Conservation (phyloP, 2,888 invertebrate species). For the Atethmia centrago region DNA sequence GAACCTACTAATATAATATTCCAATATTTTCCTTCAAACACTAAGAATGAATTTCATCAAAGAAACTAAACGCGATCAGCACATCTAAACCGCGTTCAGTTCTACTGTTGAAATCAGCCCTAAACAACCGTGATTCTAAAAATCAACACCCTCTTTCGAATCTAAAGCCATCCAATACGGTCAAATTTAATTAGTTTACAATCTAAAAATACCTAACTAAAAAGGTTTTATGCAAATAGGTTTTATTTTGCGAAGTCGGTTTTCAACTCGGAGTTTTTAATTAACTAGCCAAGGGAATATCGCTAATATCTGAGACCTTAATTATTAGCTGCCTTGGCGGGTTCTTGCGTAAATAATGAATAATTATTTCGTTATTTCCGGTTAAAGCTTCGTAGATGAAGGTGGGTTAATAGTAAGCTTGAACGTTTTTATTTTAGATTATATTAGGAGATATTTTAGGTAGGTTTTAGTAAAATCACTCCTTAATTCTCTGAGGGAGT, state of each 20-base stretch:
- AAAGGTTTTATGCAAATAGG: constrained; percentile 53
- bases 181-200: constrained; percentile 38
- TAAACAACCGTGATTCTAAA: not conserved
- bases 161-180: constrained; percentile 20
- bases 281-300: constrained; percentile 45
- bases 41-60: too few species aligned
- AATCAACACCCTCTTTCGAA: constrained; percentile 9
- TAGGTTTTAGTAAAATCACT: not conserved
- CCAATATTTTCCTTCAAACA: not conserved
- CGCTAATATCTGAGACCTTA: constrained; percentile 36
- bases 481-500: too few species aligned
- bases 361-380: constrained; percentile 58
- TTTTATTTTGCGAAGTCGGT: constrained; percentile 42
- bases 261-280: constrained; percentile 53
- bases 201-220: constrained; percentile 36
- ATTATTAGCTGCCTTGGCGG: constrained; percentile 49
- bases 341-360: constrained; percentile 59
- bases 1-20: not conserved
- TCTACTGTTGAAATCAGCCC: too few species aligned
- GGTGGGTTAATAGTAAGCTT: constrained; percentile 7
- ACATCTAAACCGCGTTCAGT: too few species aligned
- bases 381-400: constrained; percentile 28
- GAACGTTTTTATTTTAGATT: constrained; percentile 1
- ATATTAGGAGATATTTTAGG: not conserved
- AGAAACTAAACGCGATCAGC: too few species aligned